A percentile compares a stretch with the other conserved stretches of the same genome.
Evolutionary conservation across 2,888 invertebrate genomes (phyloP).

Genomic region (Volucella zonaria): DNA sequence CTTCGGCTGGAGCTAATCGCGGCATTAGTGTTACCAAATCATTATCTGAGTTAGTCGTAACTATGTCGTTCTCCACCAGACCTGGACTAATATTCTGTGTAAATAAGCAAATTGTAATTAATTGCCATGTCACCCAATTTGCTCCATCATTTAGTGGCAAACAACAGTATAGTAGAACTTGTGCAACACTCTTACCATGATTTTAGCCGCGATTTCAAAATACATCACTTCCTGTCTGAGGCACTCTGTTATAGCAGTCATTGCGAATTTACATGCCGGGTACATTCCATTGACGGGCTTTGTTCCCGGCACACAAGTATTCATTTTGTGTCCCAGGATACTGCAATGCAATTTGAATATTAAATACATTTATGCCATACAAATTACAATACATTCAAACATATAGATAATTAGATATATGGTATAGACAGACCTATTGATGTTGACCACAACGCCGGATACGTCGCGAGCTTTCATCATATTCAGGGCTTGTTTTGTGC

Average conservation of each 20-base stretch:
- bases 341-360: constrained; percentile 69
- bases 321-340: constrained; percentile 77
- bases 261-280: constrained; percentile 78
- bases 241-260: constrained; percentile 80
- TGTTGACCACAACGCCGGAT: constrained; percentile 81
- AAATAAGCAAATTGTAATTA: constrained; percentile 21
- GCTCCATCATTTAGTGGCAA: too few species aligned
- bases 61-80: constrained; percentile 76
- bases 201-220: constrained; percentile 77
- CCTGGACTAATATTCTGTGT: constrained; percentile 76
- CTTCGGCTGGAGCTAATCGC: constrained; percentile 75
- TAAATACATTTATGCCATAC: constrained; percentile 34
- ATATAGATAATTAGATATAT: constrained; percentile 31
- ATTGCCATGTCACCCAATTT: too few species aligned
- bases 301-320: constrained; percentile 77
- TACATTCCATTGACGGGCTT: constrained; percentile 77
- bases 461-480: constrained; percentile 83
- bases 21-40: constrained; percentile 77
- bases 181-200: constrained; percentile 77
- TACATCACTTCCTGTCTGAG: constrained; percentile 79
- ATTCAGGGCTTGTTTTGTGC: constrained; percentile 83
- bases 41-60: constrained; percentile 74
- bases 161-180: neutral
- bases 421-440: constrained; percentile 75
- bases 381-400: neutral